Conservation (phyloP, 64 coral and sea anemone genomes). For the Montipora sp. region DNA sequence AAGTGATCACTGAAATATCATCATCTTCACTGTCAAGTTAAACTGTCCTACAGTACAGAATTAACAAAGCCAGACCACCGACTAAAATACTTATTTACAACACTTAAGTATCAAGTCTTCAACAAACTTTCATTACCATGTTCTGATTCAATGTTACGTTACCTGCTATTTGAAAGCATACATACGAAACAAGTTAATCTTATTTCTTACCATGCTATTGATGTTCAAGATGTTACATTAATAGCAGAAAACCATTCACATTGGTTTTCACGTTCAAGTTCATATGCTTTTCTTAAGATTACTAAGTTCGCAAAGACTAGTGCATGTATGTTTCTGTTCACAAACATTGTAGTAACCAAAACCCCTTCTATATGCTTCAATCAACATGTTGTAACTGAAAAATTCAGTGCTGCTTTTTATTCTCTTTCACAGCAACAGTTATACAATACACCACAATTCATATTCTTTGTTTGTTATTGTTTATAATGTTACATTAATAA, state of each 20-base stretch:
- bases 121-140: not conserved
- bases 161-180: too few relatives aligned
- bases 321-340: not conserved
- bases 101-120: too few relatives aligned
- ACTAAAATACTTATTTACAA: too few relatives aligned
- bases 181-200: too few relatives aligned
- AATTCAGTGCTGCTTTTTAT: too few relatives aligned
- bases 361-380: too few relatives aligned
- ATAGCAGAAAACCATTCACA: not conserved
- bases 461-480: not conserved
- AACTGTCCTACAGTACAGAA: not conserved
- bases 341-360: too few relatives aligned
- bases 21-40: conserved; percentile 2
- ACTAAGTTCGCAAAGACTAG: not conserved
- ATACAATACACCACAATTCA: too few relatives aligned
- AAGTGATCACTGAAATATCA: not conserved
- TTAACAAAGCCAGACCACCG: not conserved
- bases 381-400: too few relatives aligned
- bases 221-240: too few relatives aligned
- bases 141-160: not conserved
- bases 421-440: too few relatives aligned
- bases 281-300: not conserved
- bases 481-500: not conserved
- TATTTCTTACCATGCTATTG: too few relatives aligned
- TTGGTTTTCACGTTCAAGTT: not conserved